Base-by-base conservation (phyloP, 2,113 vertebrate species). In the Lucifuga dentata region DNA sequence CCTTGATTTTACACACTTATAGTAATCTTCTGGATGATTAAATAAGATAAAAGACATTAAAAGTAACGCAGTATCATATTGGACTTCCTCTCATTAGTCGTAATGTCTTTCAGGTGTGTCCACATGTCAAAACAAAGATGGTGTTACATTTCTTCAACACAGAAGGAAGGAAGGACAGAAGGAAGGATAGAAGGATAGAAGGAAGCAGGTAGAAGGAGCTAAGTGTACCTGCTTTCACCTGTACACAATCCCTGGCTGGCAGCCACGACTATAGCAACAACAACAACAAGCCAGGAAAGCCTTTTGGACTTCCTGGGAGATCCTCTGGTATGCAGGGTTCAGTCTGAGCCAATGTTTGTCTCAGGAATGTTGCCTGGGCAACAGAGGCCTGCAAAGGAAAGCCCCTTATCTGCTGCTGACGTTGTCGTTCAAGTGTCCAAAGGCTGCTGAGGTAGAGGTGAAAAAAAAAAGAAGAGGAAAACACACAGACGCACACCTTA, bases 271-370 rank as follows among this genome's bases (percentile, higher is more conserved):
- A 90, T 92, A 92, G 90, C 78, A 88, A 94, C 76, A 2, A 80
- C 79, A 70, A 88, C 72, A 89, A 90, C 90, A 95, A 32, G 43
- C 45, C 73, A 90, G 56, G 69, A 84, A 88, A 89, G 85, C 76
- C 87, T 87, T 29, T 86, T 36, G 13, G 29, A 64, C 78, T 92
- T 74, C 41, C 58, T 76, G 82, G 91, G 84, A 92, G 85, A 84
- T 90, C 48, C 65, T 83, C 72, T 87, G 82, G 89, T 76, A 90
- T 88, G 78, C 83, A 76, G 78, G 81, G 66, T 11, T 2, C 71
- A 90, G 86, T 64, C 82, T 61, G 72, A 61, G 76, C 88, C 87
- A 80, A 76, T 95, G 89, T 91, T 94, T 95, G 88, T 91, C 75
- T 91, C 83, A 90, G 85, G 85, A 90, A 89, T 86, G 92, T 94